phyloP scores from a whole-genome alignment of 2,797 vertebrate genomes.

The Pipistrellus pygmaeus region DNA sequence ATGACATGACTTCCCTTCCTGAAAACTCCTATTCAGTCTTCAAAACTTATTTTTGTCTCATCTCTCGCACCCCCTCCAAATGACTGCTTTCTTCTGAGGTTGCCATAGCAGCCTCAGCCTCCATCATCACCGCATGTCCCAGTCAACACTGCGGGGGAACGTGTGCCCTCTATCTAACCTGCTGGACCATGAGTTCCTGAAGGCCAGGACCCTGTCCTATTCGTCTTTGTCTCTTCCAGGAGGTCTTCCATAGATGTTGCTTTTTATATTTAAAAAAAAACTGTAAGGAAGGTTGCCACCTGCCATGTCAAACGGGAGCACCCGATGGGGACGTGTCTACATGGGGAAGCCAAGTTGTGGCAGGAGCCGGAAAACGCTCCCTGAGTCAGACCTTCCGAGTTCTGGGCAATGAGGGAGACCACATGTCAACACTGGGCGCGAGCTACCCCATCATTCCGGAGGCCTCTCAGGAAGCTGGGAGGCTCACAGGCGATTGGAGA shows the following conservation, averaged over 20 bases:
- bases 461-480: constrained; percentile 63
- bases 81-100: neutral
- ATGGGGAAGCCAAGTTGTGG: neutral
- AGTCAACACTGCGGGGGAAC: neutral
- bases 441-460: constrained; percentile 26
- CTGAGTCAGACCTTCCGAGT: constrained; percentile 28
- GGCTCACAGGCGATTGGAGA: constrained; percentile 69
- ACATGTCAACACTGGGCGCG: neutral
- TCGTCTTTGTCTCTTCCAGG: neutral
- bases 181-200: neutral
- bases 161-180: no score
- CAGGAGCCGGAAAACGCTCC: neutral
- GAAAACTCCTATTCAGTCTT: neutral
- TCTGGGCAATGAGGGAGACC: neutral
- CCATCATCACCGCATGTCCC: rapidly evolving
- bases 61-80: neutral
- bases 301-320: neutral
- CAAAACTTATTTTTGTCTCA: neutral
- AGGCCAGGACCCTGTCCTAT: neutral
- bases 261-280: neutral
- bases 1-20: neutral
- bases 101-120: neutral
- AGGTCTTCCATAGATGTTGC: neutral
- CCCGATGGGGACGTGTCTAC: neutral
- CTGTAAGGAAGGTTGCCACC: neutral